Evolutionary conservation across 2,113 vertebrate genomes (phyloP).

Genomic region (Takifugu bimaculatus): DNA sequence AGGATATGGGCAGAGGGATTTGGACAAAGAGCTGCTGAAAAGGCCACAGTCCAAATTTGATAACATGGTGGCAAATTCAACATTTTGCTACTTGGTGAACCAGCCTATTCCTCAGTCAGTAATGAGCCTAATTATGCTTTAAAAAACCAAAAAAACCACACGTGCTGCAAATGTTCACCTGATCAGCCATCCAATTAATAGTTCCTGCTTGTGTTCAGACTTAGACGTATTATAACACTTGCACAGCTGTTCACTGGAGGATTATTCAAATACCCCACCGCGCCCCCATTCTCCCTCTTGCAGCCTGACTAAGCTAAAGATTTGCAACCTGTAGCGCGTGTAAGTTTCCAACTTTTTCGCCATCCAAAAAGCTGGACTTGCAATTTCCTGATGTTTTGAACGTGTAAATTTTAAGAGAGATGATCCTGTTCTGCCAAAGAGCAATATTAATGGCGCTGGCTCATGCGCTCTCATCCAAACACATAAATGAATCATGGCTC

Average conservation of each 20-base stretch:
- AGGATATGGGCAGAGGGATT: slow-evolving; percentile 54
- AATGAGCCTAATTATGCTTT: slow-evolving; percentile 37
- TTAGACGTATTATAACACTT: slow-evolving; percentile 32
- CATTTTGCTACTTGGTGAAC: slow-evolving; percentile 55
- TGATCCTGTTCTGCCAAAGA: slow-evolving; percentile 47
- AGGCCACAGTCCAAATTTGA: slow-evolving; percentile 52
- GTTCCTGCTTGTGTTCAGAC: slow-evolving; percentile 24
- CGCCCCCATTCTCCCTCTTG: slow-evolving; percentile 18
- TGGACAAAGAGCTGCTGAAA: slow-evolving; percentile 33
- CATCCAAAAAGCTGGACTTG: slow-evolving; percentile 17
- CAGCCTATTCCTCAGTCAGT: slow-evolving; percentile 30
- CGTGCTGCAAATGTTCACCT: slow-evolving; percentile 11
- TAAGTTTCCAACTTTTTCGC: slow-evolving; percentile 44
- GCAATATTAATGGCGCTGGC: slow-evolving; percentile 64
- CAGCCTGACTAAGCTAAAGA: slow-evolving; percentile 45
- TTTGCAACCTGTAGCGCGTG: slow-evolving; percentile 56
- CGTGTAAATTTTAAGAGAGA: too few species aligned
- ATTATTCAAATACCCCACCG: slow-evolving; percentile 47
- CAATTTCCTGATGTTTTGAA: not conserved
- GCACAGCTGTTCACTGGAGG: slow-evolving; percentile 27
- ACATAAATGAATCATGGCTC: slow-evolving; percentile 66
- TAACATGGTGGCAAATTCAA: slow-evolving; percentile 50
- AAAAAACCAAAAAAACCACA: slow-evolving; percentile 31
- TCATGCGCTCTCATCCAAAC: slow-evolving; percentile 64
- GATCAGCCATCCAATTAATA: slow-evolving; percentile 39